Percentiles rank a stretch among this genome's conserved stretches.
Conservation (phyloP, 2,888 invertebrate species). For the Cheilosia scutellata region DNA sequence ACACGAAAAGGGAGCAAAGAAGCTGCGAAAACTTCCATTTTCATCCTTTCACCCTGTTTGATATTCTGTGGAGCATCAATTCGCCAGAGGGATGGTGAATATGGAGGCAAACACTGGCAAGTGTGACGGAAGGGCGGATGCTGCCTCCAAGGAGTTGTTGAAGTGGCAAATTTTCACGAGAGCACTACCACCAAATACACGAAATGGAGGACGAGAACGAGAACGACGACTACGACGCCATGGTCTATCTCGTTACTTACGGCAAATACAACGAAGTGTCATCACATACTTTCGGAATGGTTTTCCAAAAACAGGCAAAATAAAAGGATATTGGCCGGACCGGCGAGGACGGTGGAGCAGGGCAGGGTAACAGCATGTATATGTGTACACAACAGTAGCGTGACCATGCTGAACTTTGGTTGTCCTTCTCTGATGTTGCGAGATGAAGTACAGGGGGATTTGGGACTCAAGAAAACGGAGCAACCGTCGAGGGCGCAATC, state of each 20-base stretch:
- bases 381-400: constrained; percentile 62
- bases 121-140: constrained; percentile 7
- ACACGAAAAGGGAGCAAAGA: constrained; percentile 71
- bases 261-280: constrained; percentile 76
- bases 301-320: constrained; percentile 73
- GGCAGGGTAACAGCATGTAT: constrained; percentile 17
- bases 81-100: constrained; percentile 61
- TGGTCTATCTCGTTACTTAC: constrained; percentile 76
- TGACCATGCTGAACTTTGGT: constrained; percentile 68
- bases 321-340: constrained; percentile 56
- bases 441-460: constrained; percentile 38
- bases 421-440: constrained; percentile 61
- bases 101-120: constrained; percentile 23
- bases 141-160: constrained; percentile 83
- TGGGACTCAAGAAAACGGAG: constrained; percentile 68
- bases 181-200: constrained; percentile 76
- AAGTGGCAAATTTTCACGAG: constrained; percentile 83
- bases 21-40: constrained; percentile 75
- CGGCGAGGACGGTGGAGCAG: constrained; percentile 10
- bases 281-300: constrained; percentile 75
- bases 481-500: constrained; percentile 73
- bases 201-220: constrained; percentile 58
- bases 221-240: constrained; percentile 73
- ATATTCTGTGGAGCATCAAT: constrained; percentile 74
- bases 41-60: constrained; percentile 73